These are phyloP conservation scores for Umimayanthus kanabou DNA, from an alignment of 92 coral and sea anemone genomes.

Conservation along the genomic window DNA sequence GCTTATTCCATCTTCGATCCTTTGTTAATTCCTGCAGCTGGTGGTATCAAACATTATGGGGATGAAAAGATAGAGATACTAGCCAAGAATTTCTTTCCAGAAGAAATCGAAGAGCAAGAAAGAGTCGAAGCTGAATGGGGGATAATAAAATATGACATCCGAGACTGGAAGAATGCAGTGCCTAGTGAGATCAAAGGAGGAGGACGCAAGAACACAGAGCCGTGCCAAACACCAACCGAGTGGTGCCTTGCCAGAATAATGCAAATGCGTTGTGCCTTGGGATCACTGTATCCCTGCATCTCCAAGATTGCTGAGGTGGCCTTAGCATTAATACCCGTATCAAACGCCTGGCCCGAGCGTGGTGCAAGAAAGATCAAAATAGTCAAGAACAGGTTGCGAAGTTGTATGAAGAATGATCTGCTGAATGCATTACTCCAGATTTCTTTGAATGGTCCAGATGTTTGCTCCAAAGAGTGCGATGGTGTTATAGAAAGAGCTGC, in stretches of 20 bases:
- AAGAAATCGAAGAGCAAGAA: constrained; percentile 43
- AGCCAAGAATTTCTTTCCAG: constrained; percentile 54
- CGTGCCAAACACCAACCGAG: constrained; percentile 56
- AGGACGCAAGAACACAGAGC: constrained; percentile 47
- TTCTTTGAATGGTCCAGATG: constrained; percentile 54
- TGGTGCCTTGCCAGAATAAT: constrained; percentile 52
- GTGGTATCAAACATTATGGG: constrained; percentile 37
- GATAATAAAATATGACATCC: constrained; percentile 48
- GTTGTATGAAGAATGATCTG: constrained; percentile 57
- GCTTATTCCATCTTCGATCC: constrained; percentile 53
- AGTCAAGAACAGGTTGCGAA: constrained; percentile 48
- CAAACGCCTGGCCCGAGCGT: constrained; percentile 61
- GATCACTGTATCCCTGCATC: constrained; percentile 50
- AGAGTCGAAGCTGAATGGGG: constrained; percentile 60
- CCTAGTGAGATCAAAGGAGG: constrained; percentile 54
- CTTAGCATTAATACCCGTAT: constrained; percentile 45
- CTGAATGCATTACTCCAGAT: constrained; percentile 53
- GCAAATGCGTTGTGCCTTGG: constrained; percentile 49
- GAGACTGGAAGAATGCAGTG: constrained; percentile 53
- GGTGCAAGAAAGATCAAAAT: constrained; percentile 58
- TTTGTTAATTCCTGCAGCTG: constrained; percentile 49
- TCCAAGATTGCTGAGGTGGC: constrained; percentile 48
- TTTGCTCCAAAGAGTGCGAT: constrained; percentile 51
- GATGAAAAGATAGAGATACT: constrained; percentile 37
- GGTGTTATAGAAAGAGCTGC: constrained; percentile 48